Conservation (phyloP, 2,113 vertebrate genomes). For the Podilymbus podiceps region DNA sequence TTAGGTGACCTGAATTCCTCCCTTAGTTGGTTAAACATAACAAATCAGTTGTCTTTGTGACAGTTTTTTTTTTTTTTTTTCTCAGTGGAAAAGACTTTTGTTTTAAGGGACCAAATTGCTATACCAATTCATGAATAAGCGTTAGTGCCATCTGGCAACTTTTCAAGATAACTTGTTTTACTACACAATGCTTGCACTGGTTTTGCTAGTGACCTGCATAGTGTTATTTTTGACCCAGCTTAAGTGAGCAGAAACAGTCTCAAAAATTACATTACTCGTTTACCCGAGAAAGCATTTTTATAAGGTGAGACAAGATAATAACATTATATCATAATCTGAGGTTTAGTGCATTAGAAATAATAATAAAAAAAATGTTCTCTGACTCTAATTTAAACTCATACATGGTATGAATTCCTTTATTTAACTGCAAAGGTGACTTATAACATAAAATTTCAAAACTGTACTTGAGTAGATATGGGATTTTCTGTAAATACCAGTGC, state of each 20-base stretch:
- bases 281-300: conserved; percentile 18
- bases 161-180: conserved; percentile 34
- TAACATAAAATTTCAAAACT: neutral
- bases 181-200: neutral
- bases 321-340: neutral
- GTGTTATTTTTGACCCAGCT: conserved; percentile 1
- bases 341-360: neutral
- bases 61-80: neutral
- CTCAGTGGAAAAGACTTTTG: neutral
- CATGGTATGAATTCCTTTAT: neutral
- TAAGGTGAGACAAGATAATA: neutral
- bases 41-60: neutral
- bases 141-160: conserved; percentile 14
- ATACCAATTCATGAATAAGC: conserved; percentile 2
- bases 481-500: conserved; percentile 8
- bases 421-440: neutral
- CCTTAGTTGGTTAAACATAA: neutral
- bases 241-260: conserved; percentile 4
- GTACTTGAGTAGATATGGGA: neutral
- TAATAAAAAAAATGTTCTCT: neutral
- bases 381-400: neutral
- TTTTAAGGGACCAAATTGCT: neutral
- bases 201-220: conserved; percentile 5
- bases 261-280: neutral
- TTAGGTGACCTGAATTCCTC: neutral